Base-by-base conservation (phyloP, 1,140 invertebrate species). In the Bombus sylvicola region DNA sequence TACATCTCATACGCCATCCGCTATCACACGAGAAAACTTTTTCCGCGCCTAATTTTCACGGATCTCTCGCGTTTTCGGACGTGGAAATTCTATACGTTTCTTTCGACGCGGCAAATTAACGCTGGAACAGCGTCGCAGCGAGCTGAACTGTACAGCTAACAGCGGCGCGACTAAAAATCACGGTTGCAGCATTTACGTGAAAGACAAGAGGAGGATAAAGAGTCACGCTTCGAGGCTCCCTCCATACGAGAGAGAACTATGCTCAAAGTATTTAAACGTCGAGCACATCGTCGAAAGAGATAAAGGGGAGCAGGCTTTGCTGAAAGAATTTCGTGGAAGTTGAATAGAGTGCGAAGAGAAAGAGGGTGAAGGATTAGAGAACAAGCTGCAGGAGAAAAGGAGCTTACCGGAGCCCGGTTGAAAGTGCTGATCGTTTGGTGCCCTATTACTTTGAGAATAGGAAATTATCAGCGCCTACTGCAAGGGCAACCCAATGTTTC, bases 291-390 rank as follows among this genome's bases (percentile, higher is more conserved):
- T 86, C 83, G 73, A 86, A 62, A 81, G 64, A 75, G 86, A 87
- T 81, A 87, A 85, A 87, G 75, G 72, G 41, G 28, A 72, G 47
- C 71, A 31, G 39, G 74, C 39, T 66, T 41, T 31, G 71, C 62
- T 88, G 79, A 87, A 83, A 87, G 80, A 87, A 87, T 87, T 88
- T 83, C 72, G 87, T 57, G 80, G 43, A 83, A 57, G 78, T 87
- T 88, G 85, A 88, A 88, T 87, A 71, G 79, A 71, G 83, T 31
- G 59, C 39, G 57, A 81, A 28, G 72, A 80, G 75, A 57, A 57
- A 83, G 68, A 74, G 69, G 75, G 53, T 41, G 66, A 79, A 85
- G 86, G 83, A 85, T 80, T 75, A 85, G 82, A 47, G 77, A 69
- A 37, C 57, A 85, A 85, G 72, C 62, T 57, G 81, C 57, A 76